These are phyloP conservation scores for Amblyjoppa fuscipennis DNA, from an alignment of 2,888 invertebrate species.

Conservation along the genomic window DNA sequence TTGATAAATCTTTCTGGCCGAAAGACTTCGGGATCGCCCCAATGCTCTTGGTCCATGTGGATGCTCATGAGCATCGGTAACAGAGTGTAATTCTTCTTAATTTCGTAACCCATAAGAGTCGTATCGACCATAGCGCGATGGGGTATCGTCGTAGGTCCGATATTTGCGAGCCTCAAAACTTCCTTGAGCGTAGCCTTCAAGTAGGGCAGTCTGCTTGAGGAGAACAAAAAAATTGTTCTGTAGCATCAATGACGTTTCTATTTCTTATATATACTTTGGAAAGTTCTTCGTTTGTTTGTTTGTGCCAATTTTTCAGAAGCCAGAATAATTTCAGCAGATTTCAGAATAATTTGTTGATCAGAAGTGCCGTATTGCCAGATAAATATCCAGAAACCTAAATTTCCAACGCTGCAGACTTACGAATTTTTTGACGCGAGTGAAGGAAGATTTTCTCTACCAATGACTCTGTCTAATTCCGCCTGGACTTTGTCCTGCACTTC, in stretches of 20 bases:
- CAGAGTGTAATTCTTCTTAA: slow-evolving; percentile 88
- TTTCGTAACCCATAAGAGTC: slow-evolving; percentile 89
- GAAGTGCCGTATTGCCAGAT: background rate
- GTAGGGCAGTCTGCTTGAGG: slow-evolving; percentile 90
- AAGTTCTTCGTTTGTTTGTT: background rate
- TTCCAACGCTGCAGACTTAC: slow-evolving; percentile 63
- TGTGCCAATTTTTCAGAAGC: background rate
- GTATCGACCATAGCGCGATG: slow-evolving; percentile 91
- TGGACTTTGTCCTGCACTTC: slow-evolving; percentile 90
- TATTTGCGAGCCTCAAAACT: slow-evolving; percentile 91
- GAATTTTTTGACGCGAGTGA: slow-evolving; percentile 83
- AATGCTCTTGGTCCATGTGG: slow-evolving; percentile 88
- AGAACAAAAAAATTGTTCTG: slow-evolving; percentile 28
- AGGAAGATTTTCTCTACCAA: slow-evolving; percentile 89
- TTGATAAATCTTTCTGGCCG: slow-evolving; percentile 91
- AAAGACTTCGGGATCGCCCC: slow-evolving; percentile 90
- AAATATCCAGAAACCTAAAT: too few relatives aligned
- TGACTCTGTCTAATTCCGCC: slow-evolving; percentile 90
- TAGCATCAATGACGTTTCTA: background rate
- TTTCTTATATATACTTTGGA: background rate
- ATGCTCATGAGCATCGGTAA: slow-evolving; percentile 91
- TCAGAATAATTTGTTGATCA: background rate
- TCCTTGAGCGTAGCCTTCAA: slow-evolving; percentile 92
- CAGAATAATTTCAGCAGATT: background rate
- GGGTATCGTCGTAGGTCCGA: slow-evolving; percentile 91